phyloP scores from a whole-genome alignment of 2,888 invertebrate genomes.

The Galerucella calmariensis region DNA sequence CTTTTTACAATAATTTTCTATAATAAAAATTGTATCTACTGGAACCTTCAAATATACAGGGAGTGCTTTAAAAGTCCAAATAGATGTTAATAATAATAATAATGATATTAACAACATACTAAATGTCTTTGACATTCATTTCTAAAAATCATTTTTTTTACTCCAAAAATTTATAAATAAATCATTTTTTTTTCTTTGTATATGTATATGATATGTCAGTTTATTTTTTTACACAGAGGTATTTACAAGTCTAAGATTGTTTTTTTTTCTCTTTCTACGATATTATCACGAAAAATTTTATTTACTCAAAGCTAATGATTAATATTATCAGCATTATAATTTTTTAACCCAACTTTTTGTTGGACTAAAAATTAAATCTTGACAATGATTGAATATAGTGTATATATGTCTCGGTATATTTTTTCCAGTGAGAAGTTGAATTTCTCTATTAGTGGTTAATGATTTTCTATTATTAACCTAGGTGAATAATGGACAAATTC shows the following conservation, averaged over 20 bases:
- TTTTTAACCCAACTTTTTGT: too few species aligned
- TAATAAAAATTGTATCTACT: neutral
- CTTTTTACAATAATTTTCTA: slow-evolving; percentile 18
- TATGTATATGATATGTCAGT: slow-evolving; percentile 60
- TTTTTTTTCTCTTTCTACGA: slow-evolving; percentile 24
- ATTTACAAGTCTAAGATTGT: slow-evolving; percentile 42
- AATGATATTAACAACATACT: slow-evolving; percentile 31
- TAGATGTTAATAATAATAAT: slow-evolving; percentile 21
- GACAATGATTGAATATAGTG: too few species aligned
- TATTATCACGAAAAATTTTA: slow-evolving; percentile 18
- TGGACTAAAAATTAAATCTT: too few species aligned
- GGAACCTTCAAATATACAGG: too few species aligned
- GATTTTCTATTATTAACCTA: too few species aligned
- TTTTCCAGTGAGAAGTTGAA: too few species aligned
- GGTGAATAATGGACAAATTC: too few species aligned
- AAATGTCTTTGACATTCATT: slow-evolving; percentile 41
- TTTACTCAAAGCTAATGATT: slow-evolving; percentile 9
- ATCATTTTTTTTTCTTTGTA: slow-evolving; percentile 43
- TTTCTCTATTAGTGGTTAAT: too few species aligned
- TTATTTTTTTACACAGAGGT: slow-evolving; percentile 55
- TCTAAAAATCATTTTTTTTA: slow-evolving; percentile 34
- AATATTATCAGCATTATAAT: too few species aligned
- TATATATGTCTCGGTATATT: too few species aligned
- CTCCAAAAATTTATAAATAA: slow-evolving; percentile 41
- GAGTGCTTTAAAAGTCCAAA: neutral